These are phyloP conservation scores for Pogonognathellus flavescens DNA, from an alignment of 1,140 invertebrate genomes.

Conservation along the genomic window DNA sequence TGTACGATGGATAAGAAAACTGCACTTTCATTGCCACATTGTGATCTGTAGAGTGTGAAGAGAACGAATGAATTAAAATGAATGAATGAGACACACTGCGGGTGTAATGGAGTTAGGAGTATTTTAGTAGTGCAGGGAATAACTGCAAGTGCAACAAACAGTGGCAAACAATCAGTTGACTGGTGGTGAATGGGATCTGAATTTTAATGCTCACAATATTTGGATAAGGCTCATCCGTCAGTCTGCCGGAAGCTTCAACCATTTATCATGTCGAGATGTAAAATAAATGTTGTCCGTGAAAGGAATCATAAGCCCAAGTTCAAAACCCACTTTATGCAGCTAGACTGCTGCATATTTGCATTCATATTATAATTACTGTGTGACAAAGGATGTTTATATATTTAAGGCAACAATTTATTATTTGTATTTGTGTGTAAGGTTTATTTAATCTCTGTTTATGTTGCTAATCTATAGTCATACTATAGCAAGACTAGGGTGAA, in stretches of 20 bases:
- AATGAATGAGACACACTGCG: constrained; percentile 8
- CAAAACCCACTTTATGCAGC: background rate
- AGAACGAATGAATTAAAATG: constrained; percentile 32
- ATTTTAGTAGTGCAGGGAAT: background rate
- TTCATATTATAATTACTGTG: background rate
- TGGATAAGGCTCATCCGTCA: constrained; percentile 53
- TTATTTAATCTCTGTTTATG: no score
- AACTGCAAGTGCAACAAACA: background rate
- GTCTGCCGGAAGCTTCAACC: constrained; percentile 53
- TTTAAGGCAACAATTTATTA: background rate
- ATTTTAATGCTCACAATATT: constrained; percentile 44
- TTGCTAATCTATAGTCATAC: no score
- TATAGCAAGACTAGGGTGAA: no score
- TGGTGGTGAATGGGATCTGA: background rate
- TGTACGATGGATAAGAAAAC: constrained; percentile 5
- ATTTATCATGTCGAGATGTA: constrained; percentile 54
- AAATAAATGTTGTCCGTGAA: background rate
- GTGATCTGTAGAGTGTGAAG: constrained; percentile 36
- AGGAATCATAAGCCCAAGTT: background rate
- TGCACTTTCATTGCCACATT: constrained; percentile 18
- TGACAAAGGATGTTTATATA: background rate
- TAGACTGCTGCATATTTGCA: background rate
- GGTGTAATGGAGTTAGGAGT: background rate
- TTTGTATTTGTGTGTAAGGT: no score
- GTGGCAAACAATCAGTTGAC: constrained; percentile 13